Evolutionary conservation across 2,888 invertebrate genomes (phyloP).

Genomic region (Catotricha subobsoleta): DNA sequence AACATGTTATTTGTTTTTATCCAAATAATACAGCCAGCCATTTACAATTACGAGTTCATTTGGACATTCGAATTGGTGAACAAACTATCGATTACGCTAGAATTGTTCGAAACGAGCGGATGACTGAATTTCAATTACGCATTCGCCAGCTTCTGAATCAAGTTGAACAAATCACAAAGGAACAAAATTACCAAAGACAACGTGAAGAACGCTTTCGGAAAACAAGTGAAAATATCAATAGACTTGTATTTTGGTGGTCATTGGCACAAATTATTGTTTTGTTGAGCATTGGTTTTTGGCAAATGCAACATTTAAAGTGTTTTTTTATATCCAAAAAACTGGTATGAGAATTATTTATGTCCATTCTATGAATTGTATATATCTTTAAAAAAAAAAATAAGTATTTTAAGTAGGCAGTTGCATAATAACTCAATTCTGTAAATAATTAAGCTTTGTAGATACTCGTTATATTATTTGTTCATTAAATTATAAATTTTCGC

Average conservation of each 20-base stretch:
- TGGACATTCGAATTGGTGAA: slow-evolving; percentile 98
- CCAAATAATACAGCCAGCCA: slow-evolving; percentile 94
- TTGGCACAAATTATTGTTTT: slow-evolving; percentile 79
- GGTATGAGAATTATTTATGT: too few species aligned
- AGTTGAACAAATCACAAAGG: slow-evolving; percentile 98
- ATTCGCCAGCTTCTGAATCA: slow-evolving; percentile 91
- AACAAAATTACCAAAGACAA: slow-evolving; percentile 96
- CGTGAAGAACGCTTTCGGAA: slow-evolving; percentile 94
- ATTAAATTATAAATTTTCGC: too few species aligned
- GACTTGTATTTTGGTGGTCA: slow-evolving; percentile 92
- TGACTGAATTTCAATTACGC: slow-evolving; percentile 85
- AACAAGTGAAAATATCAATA: slow-evolving; percentile 96
- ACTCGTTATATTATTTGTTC: too few species aligned
- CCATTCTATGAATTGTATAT: too few species aligned
- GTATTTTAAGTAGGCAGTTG: too few species aligned
- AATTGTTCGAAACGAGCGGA: slow-evolving; percentile 92
- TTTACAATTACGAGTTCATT: slow-evolving; percentile 80
- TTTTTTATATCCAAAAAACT: slow-evolving; percentile 99
- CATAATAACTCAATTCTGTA: too few species aligned
- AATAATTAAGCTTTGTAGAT: too few species aligned
- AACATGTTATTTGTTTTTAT: slow-evolving; percentile 95
- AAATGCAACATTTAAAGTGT: slow-evolving; percentile 96
- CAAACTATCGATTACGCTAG: slow-evolving; percentile 96
- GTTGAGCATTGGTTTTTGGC: slow-evolving; percentile 91
- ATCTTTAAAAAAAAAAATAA: too few species aligned